Base-by-base conservation (phyloP, 2,888 invertebrate species). In the Dryadula phaetusa region DNA sequence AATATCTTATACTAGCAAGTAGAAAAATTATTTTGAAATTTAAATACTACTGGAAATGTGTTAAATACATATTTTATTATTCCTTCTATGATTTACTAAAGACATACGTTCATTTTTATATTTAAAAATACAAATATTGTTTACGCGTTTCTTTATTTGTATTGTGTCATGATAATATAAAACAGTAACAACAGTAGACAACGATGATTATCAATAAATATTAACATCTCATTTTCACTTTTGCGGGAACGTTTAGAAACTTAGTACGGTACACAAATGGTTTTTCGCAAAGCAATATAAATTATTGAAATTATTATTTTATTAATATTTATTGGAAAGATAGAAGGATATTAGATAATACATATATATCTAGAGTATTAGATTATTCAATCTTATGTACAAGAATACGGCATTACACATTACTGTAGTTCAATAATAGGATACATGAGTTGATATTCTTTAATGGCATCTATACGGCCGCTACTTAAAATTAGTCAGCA, bases 401-500 rank as follows among this genome's bases (percentile, higher is more conserved):
- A 37, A 37, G 12, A 37, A 37, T 12, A 5, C 32, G 1, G 32
- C 37, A 37, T 37, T 12, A 6, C 2, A 42, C 16, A 6, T 2
- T 16, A 42, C n/a, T 49, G 10, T n/a, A n/a, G 8, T 28, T 49
- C 0, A 25, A n/a, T 28, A 25, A 28, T 49, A 28, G 8, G 28
- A 49, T 28, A 8, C 8, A 7, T 20, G n/a, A 54, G 54, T 22
- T n/a, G 0, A 40, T 40, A 8, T 49, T 16, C n/a, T 22, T 56
- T 40, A 42, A 49, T n/a, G 22, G 18, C 18, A 18, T 28, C 28
- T 42, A 40, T 62, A 14, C 49, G 40, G 62, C 22, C 62, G 40
- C 12, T 62, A 25, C 14, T 52, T 18, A 40, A 25, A 49, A 22
- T 40, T n/a, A 22, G 40, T 40, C n/a, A 56, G 20, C 8, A n/a